These are phyloP conservation scores for Rhynchomys soricoides DNA, from an alignment of 2,113 vertebrate species.

Conservation along the genomic window DNA sequence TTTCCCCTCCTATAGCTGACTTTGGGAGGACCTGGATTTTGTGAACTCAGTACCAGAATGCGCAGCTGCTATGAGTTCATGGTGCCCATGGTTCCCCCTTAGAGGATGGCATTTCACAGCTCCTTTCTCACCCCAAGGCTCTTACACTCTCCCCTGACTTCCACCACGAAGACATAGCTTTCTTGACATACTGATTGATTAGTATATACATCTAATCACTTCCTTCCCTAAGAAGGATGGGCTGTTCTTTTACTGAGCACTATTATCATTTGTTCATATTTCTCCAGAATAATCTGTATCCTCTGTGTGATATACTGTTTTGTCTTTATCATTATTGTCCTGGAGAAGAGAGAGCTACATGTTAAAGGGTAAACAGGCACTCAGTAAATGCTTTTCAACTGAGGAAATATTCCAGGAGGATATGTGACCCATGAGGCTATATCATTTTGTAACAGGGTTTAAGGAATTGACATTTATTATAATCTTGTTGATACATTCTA, in stretches of 20 bases:
- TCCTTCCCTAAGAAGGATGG: neutral
- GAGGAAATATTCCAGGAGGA: constrained; percentile 37
- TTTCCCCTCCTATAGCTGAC: neutral
- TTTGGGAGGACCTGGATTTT: neutral
- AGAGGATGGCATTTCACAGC: neutral
- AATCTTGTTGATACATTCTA: constrained; percentile 19
- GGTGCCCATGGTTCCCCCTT: neutral
- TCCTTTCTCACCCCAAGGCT: no score
- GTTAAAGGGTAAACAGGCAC: neutral
- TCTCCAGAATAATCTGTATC: neutral
- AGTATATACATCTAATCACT: neutral
- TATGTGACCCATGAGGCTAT: neutral
- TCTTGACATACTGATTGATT: neutral
- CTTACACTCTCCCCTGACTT: no score
- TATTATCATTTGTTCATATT: neutral
- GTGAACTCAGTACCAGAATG: neutral
- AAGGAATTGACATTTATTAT: neutral
- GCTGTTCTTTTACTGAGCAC: neutral
- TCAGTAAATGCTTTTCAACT: neutral
- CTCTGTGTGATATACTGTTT: neutral
- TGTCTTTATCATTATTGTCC: neutral
- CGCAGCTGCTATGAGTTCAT: neutral
- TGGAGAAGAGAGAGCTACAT: neutral
- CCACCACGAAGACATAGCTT: neutral
- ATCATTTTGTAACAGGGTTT: neutral